Evolutionary conservation across 2,113 vertebrate species (phyloP), one percentile per base, ranked within the genome.

Genomic region (Hyla sarda): DNA sequence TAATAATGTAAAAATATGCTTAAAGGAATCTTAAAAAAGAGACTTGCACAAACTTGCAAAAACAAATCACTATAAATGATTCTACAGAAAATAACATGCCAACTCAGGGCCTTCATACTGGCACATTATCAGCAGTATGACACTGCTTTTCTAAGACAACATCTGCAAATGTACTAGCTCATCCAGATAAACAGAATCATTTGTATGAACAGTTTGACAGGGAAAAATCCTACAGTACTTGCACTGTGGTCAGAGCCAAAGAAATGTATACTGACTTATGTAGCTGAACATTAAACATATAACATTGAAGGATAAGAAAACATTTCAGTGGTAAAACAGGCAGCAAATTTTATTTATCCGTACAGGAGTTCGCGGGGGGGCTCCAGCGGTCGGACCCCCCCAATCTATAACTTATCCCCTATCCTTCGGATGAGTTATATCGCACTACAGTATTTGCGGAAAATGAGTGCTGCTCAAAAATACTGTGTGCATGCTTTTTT

Each of bases 121-220:
- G 30, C 28, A 67, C 65, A 34, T 69, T 34, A 8, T 69, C 30
- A 65, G 25, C 25, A 65, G 62, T 65, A 3, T 65, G 62, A 65
- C 62, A 69, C 65, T 69, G 65, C 65, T 69, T 69, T 69, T 37
- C 65, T 34, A 37, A 41, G 67, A 41, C 67, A 71, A 71, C 67
- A 71, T 11, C 16, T 41, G 34, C 34, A 41, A 37, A 71, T 41
- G 19, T 71, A 23, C 32, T 1, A 71, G 34, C 34, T 23, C 67
- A 71, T 41, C 32, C 67, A 71, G 67, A 71, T 23, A 41, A 71
- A 23, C 19, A 34, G 30, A 34, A 34, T 34, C 19, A 69, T 69
- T 30, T 69, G 25, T 14, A 37, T 21, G 67, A 37, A 21, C 32
- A 32, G 62, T 67, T 6, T 19, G 62, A 67, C 28, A 32, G 28